phyloP scores from a whole-genome alignment of 2,888 invertebrate genomes.

The Myopa tessellatipennis region DNA sequence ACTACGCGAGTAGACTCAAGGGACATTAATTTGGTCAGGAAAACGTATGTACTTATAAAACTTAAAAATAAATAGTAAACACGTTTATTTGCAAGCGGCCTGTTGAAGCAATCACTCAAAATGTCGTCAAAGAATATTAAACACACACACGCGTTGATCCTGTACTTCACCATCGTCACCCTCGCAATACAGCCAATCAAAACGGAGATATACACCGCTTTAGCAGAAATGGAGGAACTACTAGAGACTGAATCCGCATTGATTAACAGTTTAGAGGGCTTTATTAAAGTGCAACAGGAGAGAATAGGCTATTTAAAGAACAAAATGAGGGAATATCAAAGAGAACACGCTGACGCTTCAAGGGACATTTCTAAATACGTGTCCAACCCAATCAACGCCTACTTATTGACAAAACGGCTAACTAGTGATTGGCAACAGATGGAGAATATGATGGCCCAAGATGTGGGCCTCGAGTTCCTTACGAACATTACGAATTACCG shows the following conservation, averaged over 20 bases:
- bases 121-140: constrained; percentile 8
- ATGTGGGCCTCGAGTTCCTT: constrained; percentile 77
- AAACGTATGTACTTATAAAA: background rate
- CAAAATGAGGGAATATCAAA: constrained; percentile 76
- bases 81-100: background rate
- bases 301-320: constrained; percentile 78
- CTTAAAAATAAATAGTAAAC: background rate
- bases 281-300: constrained; percentile 85
- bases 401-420: constrained; percentile 90
- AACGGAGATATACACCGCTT: constrained; percentile 89
- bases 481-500: constrained; percentile 82
- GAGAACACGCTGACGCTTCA: constrained; percentile 82
- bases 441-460: constrained; percentile 79
- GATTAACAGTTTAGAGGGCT: constrained; percentile 86
- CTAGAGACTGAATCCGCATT: constrained; percentile 91
- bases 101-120: background rate
- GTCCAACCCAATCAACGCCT: constrained; percentile 95
- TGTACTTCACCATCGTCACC: constrained; percentile 47
- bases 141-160: constrained; percentile 9
- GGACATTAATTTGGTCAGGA: too few species aligned
- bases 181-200: constrained; percentile 47
- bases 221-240: constrained; percentile 92
- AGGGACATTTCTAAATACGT: constrained; percentile 84
- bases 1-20: too few species aligned
- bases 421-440: constrained; percentile 92